Conservation (phyloP, 2,888 invertebrate species). For the Mycalesis mineus region DNA sequence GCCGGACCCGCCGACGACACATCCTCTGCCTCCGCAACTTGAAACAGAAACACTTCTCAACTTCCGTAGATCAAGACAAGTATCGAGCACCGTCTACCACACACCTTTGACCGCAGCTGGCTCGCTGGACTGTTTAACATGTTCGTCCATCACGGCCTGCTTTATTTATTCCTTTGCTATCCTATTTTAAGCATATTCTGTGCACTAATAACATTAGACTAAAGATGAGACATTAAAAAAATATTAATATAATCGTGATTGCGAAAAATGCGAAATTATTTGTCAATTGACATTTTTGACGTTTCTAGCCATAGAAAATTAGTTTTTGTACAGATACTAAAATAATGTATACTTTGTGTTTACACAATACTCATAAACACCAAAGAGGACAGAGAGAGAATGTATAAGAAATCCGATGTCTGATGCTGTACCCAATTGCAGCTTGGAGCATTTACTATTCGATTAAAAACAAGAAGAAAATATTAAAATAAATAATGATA, state of each 20-base stretch:
- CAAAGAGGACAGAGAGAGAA: too few relatives aligned
- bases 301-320: neutral
- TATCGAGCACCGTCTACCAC: conserved; percentile 40
- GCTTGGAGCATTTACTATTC: too few relatives aligned
- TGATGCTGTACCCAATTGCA: too few relatives aligned
- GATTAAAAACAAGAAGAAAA: too few relatives aligned
- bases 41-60: conserved; percentile 70
- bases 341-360: too few relatives aligned
- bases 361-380: too few relatives aligned
- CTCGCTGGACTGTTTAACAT: conserved; percentile 55
- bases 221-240: conserved; percentile 21
- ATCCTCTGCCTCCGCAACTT: conserved; percentile 54
- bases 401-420: too few relatives aligned
- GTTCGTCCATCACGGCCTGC: conserved; percentile 32
- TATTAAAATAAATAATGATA: too few relatives aligned
- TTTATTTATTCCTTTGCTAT: conserved; percentile 16
- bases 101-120: conserved; percentile 57
- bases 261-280: conserved; percentile 23
- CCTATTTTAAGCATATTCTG: conserved; percentile 22
- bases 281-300: conserved; percentile 4
- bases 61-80: conserved; percentile 38
- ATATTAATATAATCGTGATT: conserved; percentile 20
- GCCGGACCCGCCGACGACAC: conserved; percentile 46
- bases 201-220: conserved; percentile 7
- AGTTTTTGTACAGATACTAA: too few relatives aligned